Evolutionary conservation across 92 coral and sea anemone species (phyloP).

Genomic region (Actinostola sp.): DNA sequence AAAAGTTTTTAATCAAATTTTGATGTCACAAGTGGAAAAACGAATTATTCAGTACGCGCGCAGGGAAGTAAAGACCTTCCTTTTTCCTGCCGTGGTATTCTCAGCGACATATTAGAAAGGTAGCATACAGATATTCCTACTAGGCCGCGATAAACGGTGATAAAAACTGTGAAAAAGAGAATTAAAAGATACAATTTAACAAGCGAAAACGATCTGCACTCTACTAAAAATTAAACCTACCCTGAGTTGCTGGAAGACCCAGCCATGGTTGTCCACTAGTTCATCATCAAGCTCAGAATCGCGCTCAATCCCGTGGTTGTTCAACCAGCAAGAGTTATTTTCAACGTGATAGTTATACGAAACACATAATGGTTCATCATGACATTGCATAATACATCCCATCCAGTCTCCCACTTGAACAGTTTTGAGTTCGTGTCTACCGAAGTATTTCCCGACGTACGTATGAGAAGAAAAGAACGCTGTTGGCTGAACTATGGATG

Average conservation of each 20-base stretch:
- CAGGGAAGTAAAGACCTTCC: no score
- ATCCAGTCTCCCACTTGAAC: conserved; percentile 48
- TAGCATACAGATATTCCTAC: no score
- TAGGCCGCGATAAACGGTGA: no score
- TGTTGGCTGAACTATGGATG: neutral
- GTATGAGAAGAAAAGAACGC: conserved; percentile 8
- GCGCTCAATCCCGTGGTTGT: conserved; percentile 40
- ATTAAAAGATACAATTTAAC: neutral
- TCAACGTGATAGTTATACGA: conserved; percentile 53
- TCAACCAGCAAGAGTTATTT: conserved; percentile 30
- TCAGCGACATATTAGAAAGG: no score
- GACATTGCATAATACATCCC: conserved; percentile 41
- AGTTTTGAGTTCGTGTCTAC: neutral
- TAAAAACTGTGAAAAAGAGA: neutral
- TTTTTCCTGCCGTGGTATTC: no score
- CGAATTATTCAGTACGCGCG: no score
- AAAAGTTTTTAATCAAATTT: no score
- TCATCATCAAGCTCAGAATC: conserved; percentile 9
- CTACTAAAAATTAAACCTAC: conserved; percentile 11
- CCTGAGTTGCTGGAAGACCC: conserved; percentile 64
- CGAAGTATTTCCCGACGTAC: conserved; percentile 12
- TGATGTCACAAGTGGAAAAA: no score
- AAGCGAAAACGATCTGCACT: neutral
- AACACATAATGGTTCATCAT: conserved; percentile 25
- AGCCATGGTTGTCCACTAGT: conserved; percentile 27